phyloP scores from a whole-genome alignment of 2,797 vertebrate genomes.

The Thamnophis elegans region DNA sequence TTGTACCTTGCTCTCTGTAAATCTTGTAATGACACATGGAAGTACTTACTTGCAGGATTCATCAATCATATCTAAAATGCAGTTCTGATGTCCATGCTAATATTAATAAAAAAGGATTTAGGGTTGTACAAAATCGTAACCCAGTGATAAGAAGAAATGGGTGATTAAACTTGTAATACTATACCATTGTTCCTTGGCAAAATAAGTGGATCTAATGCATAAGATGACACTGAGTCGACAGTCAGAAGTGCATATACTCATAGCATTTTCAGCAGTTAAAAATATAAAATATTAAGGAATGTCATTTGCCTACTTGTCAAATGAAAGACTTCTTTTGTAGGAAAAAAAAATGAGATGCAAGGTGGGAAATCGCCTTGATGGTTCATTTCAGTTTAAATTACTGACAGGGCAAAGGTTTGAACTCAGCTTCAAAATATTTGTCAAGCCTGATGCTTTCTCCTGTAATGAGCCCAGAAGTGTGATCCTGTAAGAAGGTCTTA shows the following conservation, averaged over 20 bases:
- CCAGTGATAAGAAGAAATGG: not conserved
- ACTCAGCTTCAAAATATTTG: constrained; percentile 51
- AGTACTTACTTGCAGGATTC: not conserved
- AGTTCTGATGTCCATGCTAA: not conserved
- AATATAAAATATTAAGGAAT: not conserved
- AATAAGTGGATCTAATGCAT: not conserved
- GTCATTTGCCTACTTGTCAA: not conserved
- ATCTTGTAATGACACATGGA: not conserved
- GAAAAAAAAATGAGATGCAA: not conserved
- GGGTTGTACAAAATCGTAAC: not conserved
- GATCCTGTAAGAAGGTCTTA: constrained; percentile 32
- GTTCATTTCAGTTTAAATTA: constrained; percentile 44
- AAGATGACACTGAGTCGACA: not conserved
- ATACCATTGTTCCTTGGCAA: not conserved
- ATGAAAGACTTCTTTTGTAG: not conserved
- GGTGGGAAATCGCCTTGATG: not conserved
- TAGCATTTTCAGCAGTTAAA: not conserved
- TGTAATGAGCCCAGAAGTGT: constrained; percentile 24
- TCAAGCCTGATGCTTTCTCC: constrained; percentile 15
- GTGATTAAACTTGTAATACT: not conserved
- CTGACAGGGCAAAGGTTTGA: constrained; percentile 49
- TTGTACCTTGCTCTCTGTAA: not conserved
- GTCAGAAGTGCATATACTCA: not conserved
- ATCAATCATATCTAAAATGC: not conserved
- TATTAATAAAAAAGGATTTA: not conserved